Conservation (phyloP, 2,888 invertebrate species). For the Cordilura impudica region DNA sequence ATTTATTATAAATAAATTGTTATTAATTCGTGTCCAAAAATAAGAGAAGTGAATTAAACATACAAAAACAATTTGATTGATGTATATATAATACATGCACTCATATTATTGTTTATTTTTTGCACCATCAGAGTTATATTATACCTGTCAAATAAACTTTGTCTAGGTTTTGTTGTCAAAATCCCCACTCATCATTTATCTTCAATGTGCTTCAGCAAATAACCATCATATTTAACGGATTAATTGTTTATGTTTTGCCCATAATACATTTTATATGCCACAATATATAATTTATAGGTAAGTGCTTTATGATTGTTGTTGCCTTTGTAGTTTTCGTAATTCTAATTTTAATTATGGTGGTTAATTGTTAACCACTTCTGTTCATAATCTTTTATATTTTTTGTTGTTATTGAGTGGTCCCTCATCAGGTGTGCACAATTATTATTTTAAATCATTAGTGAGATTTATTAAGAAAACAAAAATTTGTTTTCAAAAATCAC, state of each 20-base stretch:
- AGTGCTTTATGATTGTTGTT: not conserved
- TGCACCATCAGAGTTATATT: not conserved
- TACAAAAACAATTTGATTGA: not conserved
- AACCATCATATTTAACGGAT: slow-evolving; percentile 28
- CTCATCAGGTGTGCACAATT: slow-evolving; percentile 21
- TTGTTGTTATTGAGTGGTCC: not conserved
- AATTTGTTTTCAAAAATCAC: too few relatives aligned
- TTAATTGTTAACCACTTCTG: slow-evolving; percentile 6
- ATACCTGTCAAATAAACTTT: not conserved
- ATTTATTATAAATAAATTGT: not conserved
- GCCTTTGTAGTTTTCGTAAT: not conserved
- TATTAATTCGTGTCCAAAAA: not conserved
- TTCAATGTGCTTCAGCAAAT: not conserved
- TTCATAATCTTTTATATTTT: not conserved
- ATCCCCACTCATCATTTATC: not conserved
- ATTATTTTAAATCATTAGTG: not conserved
- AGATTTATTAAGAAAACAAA: not conserved
- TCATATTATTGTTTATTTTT: not conserved
- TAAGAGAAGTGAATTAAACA: not conserved
- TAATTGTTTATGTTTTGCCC: slow-evolving; percentile 17
- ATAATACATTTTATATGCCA: not conserved
- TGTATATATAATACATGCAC: not conserved
- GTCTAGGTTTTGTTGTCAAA: not conserved
- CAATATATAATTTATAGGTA: slow-evolving; percentile 25
- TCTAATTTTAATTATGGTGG: slow-evolving; percentile 2